Evolutionary conservation across 2,797 vertebrate genomes (phyloP).

Genomic region (Hippocampus kuda): DNA sequence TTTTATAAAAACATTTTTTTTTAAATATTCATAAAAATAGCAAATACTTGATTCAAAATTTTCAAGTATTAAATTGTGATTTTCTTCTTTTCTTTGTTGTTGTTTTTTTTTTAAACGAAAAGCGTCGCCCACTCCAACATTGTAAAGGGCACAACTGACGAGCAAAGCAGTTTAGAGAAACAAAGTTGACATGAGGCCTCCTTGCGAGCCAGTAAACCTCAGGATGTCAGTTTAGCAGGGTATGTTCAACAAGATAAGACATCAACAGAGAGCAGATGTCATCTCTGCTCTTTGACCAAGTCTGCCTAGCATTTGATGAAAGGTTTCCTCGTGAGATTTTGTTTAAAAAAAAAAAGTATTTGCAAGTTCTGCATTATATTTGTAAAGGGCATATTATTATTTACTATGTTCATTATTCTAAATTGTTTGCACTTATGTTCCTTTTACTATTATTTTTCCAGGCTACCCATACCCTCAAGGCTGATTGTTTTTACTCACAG

Average conservation of each 20-base stretch:
- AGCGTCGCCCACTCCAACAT: neutral
- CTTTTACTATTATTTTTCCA: no score
- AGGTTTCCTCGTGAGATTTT: neutral
- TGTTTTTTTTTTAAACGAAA: no score
- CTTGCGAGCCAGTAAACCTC: conserved; percentile 40
- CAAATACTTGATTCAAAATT: neutral
- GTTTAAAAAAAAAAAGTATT: no score
- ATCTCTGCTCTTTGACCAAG: neutral
- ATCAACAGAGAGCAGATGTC: neutral
- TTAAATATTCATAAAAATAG: neutral
- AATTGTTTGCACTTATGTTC: no score
- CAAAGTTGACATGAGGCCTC: neutral
- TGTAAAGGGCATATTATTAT: no score
- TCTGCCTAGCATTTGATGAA: neutral
- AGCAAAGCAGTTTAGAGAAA: neutral
- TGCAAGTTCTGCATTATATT: no score
- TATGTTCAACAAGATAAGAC: conserved; percentile 7
- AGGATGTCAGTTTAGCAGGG: conserved; percentile 53
- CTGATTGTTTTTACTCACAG: neutral
- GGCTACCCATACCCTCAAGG: no score
- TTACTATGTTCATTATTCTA: no score
- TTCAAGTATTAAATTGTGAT: neutral
- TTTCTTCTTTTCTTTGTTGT: no score
- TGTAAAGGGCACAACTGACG: neutral
- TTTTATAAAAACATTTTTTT: neutral